Percentiles rank a stretch among this genome's conserved stretches.
Conservation (phyloP, 2,888 invertebrate genomes). For the Azorinus chamasolen region DNA sequence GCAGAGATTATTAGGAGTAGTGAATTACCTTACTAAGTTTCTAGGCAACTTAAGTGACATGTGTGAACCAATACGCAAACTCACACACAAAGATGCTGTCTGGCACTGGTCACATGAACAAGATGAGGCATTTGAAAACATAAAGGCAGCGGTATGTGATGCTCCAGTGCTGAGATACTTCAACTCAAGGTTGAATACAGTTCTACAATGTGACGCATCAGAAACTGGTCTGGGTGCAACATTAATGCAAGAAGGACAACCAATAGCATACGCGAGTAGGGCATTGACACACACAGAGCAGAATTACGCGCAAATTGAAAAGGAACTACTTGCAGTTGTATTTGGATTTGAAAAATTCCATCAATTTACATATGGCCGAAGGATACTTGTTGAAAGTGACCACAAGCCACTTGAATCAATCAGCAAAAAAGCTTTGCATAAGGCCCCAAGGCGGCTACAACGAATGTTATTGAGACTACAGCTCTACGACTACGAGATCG, state of each 20-base stretch:
- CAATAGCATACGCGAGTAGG: constrained; percentile 58
- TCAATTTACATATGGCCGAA: constrained; percentile 58
- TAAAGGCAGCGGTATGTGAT: constrained; percentile 8
- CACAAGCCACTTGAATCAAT: constrained; percentile 67
- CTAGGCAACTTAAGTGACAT: constrained; percentile 27
- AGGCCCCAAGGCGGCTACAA: constrained; percentile 62
- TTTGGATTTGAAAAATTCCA: constrained; percentile 60
- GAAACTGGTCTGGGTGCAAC: constrained; percentile 54
- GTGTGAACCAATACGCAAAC: constrained; percentile 29
- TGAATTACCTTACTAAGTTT: constrained; percentile 31
- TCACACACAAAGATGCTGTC: constrained; percentile 21
- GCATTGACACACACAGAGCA: constrained; percentile 56
- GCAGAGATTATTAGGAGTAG: constrained; percentile 23
- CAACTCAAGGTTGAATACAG: constrained; percentile 9
- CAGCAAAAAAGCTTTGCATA: constrained; percentile 47
- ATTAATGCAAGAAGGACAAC: constrained; percentile 62
- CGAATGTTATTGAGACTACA: constrained; percentile 66
- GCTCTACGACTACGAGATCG: constrained; percentile 49
- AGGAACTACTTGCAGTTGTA: constrained; percentile 64
- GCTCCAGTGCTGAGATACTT: constrained; percentile 40
- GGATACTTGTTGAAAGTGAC: constrained; percentile 48
- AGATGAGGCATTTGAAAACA: constrained; percentile 14
- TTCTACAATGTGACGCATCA: constrained; percentile 33
- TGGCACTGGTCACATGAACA: constrained; percentile 37
- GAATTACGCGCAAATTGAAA: constrained; percentile 69